Evolutionary conservation across 2,888 invertebrate genomes (phyloP).

Genomic region (Agriopis marginaria): DNA sequence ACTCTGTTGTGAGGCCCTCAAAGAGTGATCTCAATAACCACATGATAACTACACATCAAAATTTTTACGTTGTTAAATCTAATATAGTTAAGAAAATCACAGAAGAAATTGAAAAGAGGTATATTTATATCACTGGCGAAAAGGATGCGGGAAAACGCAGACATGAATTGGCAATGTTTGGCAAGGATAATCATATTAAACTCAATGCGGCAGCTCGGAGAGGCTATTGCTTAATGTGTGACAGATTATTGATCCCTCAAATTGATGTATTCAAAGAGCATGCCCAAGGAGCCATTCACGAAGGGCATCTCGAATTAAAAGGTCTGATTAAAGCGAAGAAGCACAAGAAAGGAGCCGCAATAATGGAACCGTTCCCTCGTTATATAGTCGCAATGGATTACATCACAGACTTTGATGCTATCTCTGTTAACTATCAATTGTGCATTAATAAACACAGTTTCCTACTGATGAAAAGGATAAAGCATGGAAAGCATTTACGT

Average conservation of each 20-base stretch:
- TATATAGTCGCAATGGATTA: constrained; percentile 4
- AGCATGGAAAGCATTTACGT: constrained; percentile 46
- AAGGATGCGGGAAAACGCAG: constrained; percentile 62
- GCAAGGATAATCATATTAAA: constrained; percentile 60
- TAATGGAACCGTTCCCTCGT: background rate
- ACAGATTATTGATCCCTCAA: constrained; percentile 55
- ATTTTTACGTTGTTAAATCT: background rate
- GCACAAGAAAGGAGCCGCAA: constrained; percentile 32
- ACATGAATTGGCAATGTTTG: constrained; percentile 58
- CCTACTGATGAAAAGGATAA: constrained; percentile 49
- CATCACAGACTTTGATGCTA: constrained; percentile 6
- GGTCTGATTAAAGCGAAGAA: constrained; percentile 47
- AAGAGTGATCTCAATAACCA: constrained; percentile 49
- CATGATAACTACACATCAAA: constrained; percentile 45
- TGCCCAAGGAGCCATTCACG: constrained; percentile 57
- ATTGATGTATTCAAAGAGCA: constrained; percentile 60
- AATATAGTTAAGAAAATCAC: background rate
- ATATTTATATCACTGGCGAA: constrained; percentile 16
- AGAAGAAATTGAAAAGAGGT: constrained; percentile 36
- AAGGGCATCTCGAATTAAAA: constrained; percentile 58
- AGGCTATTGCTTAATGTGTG: constrained; percentile 66
- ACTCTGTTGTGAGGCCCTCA: constrained; percentile 44
- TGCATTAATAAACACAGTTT: constrained; percentile 59
- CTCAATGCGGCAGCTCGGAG: constrained; percentile 63
- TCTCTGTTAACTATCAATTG: constrained; percentile 31